Evolutionary conservation across 1,140 invertebrate species (phyloP).

Genomic region (Pseudomyrmex concolor): DNA sequence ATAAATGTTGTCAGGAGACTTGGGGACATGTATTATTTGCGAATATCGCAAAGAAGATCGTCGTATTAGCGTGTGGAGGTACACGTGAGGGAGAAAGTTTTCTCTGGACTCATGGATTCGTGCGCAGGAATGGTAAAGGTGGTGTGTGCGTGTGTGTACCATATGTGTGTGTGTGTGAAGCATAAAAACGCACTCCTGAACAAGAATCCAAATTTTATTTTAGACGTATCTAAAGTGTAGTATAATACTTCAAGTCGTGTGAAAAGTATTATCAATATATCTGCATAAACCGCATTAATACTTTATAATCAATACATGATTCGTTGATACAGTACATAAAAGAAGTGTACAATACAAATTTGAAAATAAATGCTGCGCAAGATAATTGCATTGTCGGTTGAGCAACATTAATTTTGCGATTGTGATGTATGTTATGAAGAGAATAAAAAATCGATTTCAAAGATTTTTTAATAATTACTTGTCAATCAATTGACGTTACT

Average conservation of each 20-base stretch:
- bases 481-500: conserved; percentile 7
- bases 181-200: conserved; percentile 30
- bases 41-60: neutral
- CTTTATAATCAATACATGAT: conserved; percentile 18
- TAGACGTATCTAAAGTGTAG: conserved; percentile 37
- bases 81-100: neutral
- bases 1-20: conserved; percentile 19
- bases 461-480: neutral
- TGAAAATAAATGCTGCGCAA: neutral
- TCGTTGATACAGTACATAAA: conserved; percentile 11
- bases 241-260: conserved; percentile 44
- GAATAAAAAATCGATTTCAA: too few relatives aligned
- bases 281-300: conserved; percentile 48
- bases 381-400: conserved; percentile 8
- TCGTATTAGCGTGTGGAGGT: conserved; percentile 6
- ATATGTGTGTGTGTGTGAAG: neutral
- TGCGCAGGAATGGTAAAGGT: neutral
- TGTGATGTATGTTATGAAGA: neutral
- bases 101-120: neutral
- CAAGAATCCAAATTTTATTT: conserved; percentile 47
- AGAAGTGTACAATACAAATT: conserved; percentile 12
- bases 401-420: conserved; percentile 36
- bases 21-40: conserved; percentile 30
- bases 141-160: neutral
- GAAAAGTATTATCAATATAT: conserved; percentile 58